Conservation (phyloP, 2,797 vertebrate genomes). For the Cossypha niveicapilla region DNA sequence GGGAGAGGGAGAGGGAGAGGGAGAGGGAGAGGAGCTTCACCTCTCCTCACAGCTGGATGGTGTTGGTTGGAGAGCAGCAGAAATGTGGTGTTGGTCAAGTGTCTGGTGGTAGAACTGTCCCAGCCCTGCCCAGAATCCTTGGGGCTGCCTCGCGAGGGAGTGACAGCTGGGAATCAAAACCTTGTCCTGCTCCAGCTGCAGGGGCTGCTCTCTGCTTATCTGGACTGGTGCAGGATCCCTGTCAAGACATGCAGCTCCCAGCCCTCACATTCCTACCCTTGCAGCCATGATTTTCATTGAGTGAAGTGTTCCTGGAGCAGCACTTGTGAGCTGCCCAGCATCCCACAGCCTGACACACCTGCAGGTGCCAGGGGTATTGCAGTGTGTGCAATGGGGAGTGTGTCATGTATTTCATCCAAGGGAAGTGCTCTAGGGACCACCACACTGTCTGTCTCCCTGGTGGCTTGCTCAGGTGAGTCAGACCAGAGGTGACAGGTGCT, state of each 20-base stretch:
- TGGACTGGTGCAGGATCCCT: background rate
- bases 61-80: background rate
- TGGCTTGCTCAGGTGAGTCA: background rate
- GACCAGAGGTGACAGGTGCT: background rate
- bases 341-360: background rate
- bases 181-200: background rate
- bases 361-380: rapidly evolving
- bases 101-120: background rate
- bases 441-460: rapidly evolving
- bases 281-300: background rate
- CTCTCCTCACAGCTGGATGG: background rate
- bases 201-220: background rate
- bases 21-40: background rate
- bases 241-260: rapidly evolving
- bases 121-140: background rate
- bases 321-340: background rate
- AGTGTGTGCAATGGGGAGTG: rapidly evolving
- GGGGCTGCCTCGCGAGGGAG: background rate
- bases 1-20: no score
- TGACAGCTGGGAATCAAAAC: background rate
- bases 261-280: background rate
- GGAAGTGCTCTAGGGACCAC: background rate
- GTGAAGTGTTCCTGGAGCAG: background rate
- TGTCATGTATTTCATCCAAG: rapidly evolving
- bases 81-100: background rate